Conservation (phyloP, 2,113 vertebrate species). For the Columba livia region DNA sequence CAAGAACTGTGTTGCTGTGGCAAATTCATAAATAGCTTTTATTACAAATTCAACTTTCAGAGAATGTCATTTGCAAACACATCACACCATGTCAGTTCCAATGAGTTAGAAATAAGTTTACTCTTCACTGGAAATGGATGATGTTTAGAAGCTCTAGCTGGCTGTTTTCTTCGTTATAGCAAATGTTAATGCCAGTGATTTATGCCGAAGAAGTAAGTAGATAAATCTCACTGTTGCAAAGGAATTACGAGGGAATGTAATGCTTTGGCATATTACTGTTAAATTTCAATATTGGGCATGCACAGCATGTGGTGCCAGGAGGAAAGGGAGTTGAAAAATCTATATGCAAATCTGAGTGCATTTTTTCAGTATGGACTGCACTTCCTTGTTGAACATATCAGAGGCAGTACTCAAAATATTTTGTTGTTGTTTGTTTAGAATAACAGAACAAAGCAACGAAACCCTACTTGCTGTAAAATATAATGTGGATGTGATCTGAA, state of each 20-base stretch:
- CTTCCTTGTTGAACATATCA: background rate
- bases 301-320: background rate
- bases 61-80: background rate
- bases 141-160: background rate
- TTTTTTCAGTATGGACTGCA: background rate
- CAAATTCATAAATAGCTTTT: conserved; percentile 33
- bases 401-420: background rate
- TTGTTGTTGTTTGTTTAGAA: background rate
- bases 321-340: background rate
- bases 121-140: background rate
- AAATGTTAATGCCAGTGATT: conserved; percentile 5
- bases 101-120: background rate
- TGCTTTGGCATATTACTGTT: background rate
- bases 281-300: conserved; percentile 9
- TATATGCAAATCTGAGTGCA: background rate
- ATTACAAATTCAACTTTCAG: conserved; percentile 1
- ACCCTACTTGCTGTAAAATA: background rate
- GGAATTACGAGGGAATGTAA: conserved; percentile 11
- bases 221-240: conserved; percentile 11
- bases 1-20: background rate
- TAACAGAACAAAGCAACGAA: background rate
- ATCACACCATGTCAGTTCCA: background rate
- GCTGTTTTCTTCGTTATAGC: background rate
- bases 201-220: conserved; percentile 5
- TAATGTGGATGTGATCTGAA: background rate